Evolutionary conservation across 1,140 invertebrate species (phyloP).

Genomic region (Sesamia nonagrioides): DNA sequence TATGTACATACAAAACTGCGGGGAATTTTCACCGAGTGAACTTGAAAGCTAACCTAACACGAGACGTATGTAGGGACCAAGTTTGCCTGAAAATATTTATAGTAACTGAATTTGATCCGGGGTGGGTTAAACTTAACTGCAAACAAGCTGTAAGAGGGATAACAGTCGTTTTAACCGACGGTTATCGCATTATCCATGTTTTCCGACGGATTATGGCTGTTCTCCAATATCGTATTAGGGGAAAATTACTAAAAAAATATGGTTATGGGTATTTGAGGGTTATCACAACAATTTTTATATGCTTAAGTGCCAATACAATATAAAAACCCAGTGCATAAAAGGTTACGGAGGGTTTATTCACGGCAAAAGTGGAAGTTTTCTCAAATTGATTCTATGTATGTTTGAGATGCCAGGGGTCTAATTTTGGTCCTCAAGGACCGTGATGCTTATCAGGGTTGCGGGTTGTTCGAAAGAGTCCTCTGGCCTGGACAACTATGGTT

Average conservation of each 20-base stretch:
- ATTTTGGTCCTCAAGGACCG: too few relatives aligned
- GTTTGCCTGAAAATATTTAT: slow-evolving; percentile 71
- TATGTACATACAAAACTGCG: slow-evolving; percentile 4
- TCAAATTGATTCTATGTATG: too few relatives aligned
- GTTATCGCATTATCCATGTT: slow-evolving; percentile 29
- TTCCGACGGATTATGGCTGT: neutral
- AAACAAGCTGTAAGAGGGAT: slow-evolving; percentile 55
- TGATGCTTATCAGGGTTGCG: too few relatives aligned
- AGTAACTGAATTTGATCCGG: slow-evolving; percentile 69
- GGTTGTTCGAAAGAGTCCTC: too few relatives aligned
- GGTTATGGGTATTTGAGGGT: neutral
- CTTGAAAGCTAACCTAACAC: slow-evolving; percentile 60
- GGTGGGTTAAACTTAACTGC: slow-evolving; percentile 58
- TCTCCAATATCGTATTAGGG: slow-evolving; percentile 27
- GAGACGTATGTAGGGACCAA: slow-evolving; percentile 61
- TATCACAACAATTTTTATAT: neutral
- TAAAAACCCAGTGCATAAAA: neutral
- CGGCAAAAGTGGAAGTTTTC: too few relatives aligned
- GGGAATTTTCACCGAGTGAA: slow-evolving; percentile 62
- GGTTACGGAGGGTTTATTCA: neutral
- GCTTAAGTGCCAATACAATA: neutral
- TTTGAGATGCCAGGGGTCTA: too few relatives aligned
- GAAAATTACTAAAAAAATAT: slow-evolving; percentile 12
- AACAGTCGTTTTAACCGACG: slow-evolving; percentile 49
- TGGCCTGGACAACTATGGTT: too few relatives aligned